These are phyloP conservation scores for Canis aureus DNA, from an alignment of 2,113 vertebrate genomes.

Conservation along the genomic window DNA sequence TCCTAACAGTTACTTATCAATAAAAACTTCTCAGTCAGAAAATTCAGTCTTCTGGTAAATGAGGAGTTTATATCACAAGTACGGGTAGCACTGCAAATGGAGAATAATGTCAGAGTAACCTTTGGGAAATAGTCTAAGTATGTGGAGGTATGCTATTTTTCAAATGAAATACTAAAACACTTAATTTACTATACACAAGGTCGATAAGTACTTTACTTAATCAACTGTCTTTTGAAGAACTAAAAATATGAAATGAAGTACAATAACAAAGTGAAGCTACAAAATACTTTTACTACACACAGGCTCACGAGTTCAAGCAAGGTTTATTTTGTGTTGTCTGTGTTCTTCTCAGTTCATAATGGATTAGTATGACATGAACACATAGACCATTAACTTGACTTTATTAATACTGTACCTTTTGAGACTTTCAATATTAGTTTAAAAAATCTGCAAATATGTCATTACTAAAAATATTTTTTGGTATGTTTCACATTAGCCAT, in stretches of 20 bases:
- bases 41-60: conserved; percentile 59
- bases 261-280: conserved; percentile 66
- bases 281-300: conserved; percentile 66
- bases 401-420: conserved; percentile 10
- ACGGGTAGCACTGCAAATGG: not conserved
- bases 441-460: conserved; percentile 29
- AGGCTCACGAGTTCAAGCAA: conserved; percentile 12
- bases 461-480: conserved; percentile 59
- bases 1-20: conserved; percentile 38
- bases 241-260: conserved; percentile 52
- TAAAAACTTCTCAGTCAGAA: conserved; percentile 44
- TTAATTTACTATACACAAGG: conserved; percentile 76
- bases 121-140: conserved; percentile 58
- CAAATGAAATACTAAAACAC: conserved; percentile 48
- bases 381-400: conserved; percentile 65
- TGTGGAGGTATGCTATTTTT: conserved; percentile 16
- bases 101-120: conserved; percentile 7
- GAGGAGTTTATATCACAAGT: not conserved
- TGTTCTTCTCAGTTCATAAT: conserved; percentile 50
- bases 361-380: not conserved
- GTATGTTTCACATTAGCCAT: conserved; percentile 14
- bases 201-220: conserved; percentile 78
- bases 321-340: conserved; percentile 69
- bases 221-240: conserved; percentile 73
- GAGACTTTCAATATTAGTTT: not conserved